phyloP scores from a whole-genome alignment of 2,113 vertebrate species.

The Pheucticus melanocephalus region DNA sequence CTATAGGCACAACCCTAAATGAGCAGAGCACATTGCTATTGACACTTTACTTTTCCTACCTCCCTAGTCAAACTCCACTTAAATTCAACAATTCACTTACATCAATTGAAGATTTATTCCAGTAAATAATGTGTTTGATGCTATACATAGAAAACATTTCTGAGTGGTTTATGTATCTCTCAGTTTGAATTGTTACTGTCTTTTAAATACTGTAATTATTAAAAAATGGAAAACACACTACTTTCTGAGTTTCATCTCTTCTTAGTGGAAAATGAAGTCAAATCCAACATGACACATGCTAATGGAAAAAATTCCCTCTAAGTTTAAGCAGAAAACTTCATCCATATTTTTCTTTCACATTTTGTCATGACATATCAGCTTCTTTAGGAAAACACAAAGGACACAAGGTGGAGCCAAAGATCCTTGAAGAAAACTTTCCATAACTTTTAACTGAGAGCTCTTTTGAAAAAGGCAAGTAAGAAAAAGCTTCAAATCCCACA shows the following conservation, averaged over 20 bases:
- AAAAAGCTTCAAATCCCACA: neutral
- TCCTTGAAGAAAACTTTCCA: neutral
- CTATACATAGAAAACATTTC: neutral
- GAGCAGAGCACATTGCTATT: neutral
- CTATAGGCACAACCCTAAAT: neutral
- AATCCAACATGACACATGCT: neutral
- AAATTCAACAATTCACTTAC: neutral
- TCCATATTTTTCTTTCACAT: neutral
- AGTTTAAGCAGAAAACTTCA: neutral
- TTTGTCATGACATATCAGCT: neutral
- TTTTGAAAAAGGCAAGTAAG: neutral
- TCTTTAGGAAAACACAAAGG: neutral
- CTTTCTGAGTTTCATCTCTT: neutral
- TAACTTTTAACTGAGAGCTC: neutral
- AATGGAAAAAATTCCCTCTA: neutral
- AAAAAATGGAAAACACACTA: accelerated
- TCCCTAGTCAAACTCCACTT: neutral
- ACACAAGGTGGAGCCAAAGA: slow-evolving; percentile 74
- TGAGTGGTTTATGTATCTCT: neutral
- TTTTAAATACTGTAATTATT: neutral
- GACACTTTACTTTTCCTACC: neutral
- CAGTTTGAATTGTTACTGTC: accelerated
- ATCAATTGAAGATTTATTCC: neutral
- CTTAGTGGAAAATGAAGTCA: neutral
- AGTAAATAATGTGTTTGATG: neutral